Percentiles rank a stretch among this genome's conserved stretches.
Conservation (phyloP, 2,113 vertebrate genomes). For the Edolisoma coerulescens region DNA sequence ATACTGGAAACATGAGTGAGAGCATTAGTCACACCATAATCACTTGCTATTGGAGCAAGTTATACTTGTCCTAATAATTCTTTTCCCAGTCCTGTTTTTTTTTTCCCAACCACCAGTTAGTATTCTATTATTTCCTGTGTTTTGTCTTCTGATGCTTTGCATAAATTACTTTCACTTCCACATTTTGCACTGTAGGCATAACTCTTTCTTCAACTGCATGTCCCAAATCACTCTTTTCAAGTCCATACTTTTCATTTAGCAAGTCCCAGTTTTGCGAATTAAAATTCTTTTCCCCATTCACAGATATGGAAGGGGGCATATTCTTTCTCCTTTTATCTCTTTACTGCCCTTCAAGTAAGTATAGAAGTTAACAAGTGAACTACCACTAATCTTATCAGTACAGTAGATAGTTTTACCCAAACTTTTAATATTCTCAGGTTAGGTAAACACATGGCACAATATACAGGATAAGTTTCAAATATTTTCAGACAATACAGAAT, state of each 20-base stretch:
- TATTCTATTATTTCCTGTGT: neutral
- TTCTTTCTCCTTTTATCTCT: neutral
- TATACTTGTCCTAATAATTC: neutral
- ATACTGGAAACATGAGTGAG: neutral
- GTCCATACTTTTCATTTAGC: neutral
- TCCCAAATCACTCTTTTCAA: neutral
- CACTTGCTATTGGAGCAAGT: neutral
- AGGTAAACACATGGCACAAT: neutral
- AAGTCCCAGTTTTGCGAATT: neutral
- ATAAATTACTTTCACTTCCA: neutral
- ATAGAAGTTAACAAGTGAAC: neutral
- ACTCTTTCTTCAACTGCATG: neutral
- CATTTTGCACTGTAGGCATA: neutral
- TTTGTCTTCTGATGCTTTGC: neutral
- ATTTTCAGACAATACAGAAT: neutral
- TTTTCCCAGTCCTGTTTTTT: neutral
- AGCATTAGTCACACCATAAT: neutral
- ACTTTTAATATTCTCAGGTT: neutral
- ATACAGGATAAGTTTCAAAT: neutral
- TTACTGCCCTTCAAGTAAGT: neutral
- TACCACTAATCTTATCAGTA: neutral
- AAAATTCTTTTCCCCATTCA: neutral
- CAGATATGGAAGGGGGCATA: neutral
- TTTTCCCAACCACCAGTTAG: neutral
- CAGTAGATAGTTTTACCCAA: neutral